These are phyloP conservation scores for Indri indri DNA, from an alignment of 2,113 vertebrate species.

Conservation along the genomic window DNA sequence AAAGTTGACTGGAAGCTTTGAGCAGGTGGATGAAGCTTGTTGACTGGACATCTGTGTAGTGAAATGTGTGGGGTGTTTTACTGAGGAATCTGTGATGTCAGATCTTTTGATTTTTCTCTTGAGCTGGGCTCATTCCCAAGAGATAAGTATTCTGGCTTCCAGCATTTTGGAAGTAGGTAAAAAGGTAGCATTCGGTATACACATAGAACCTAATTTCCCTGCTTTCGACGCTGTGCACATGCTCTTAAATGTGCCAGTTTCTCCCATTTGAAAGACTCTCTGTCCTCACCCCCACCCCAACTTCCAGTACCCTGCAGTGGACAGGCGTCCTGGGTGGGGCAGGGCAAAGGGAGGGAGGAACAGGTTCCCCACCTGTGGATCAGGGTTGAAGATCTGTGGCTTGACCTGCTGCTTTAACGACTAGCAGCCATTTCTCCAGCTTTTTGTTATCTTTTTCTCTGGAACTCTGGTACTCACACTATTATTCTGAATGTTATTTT, in stretches of 20 bases:
- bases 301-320: too few relatives aligned
- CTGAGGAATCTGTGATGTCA: not conserved
- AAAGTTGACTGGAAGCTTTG: not conserved
- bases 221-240: not conserved
- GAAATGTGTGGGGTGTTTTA: not conserved
- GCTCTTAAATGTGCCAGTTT: not conserved
- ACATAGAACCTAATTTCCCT: not conserved
- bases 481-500: slow-evolving; percentile 26
- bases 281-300: not conserved
- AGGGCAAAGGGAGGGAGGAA: not conserved
- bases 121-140: not conserved
- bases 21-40: not conserved
- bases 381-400: not conserved
- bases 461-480: not conserved
- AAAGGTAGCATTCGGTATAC: not conserved
- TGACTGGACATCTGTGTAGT: not conserved
- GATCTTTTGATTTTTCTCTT: not conserved
- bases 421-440: not conserved
- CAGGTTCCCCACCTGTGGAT: not conserved
- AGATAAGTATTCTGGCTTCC: not conserved
- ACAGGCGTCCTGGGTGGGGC: too few relatives aligned
- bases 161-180: not conserved
- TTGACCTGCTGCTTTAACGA: not conserved
- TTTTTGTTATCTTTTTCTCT: slow-evolving; percentile 35
- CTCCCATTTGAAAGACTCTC: not conserved